phyloP scores from a whole-genome alignment of 2,888 invertebrate species.

The Linyphia triangularis region DNA sequence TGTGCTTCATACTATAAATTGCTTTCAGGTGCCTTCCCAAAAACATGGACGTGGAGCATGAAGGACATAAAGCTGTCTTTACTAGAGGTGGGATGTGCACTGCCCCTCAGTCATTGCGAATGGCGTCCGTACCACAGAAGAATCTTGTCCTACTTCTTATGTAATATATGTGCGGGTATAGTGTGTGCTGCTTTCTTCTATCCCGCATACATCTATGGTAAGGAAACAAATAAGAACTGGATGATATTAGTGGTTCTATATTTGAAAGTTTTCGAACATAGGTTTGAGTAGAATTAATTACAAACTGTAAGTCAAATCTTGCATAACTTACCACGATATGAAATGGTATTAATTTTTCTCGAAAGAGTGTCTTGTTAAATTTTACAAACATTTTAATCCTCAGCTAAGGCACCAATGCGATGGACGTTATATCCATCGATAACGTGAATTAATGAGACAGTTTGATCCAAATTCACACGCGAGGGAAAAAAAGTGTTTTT shows the following conservation, averaged over 20 bases:
- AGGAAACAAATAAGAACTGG: not conserved
- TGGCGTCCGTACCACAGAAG: slow-evolving; percentile 55
- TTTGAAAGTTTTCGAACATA: too few species aligned
- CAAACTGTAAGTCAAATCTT: not conserved
- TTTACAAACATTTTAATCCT: too few species aligned
- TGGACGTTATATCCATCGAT: too few species aligned
- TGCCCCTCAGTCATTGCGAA: slow-evolving; percentile 56
- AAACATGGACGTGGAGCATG: slow-evolving; percentile 35
- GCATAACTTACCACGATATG: too few species aligned
- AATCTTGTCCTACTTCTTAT: slow-evolving; percentile 34
- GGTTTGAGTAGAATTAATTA: not conserved
- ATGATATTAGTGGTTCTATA: too few species aligned
- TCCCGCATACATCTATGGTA: slow-evolving; percentile 46
- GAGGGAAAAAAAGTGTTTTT: too few species aligned
- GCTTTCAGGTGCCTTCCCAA: not conserved
- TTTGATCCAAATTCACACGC: too few species aligned
- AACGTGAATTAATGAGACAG: too few species aligned
- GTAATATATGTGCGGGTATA: slow-evolving; percentile 10
- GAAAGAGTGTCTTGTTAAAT: too few species aligned
- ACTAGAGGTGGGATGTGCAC: slow-evolving; percentile 36
- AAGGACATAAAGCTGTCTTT: slow-evolving; percentile 25
- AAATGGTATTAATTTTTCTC: too few species aligned
- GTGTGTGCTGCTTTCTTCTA: slow-evolving; percentile 43
- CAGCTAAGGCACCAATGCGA: too few species aligned
- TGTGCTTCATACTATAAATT: not conserved